A percentile compares a stretch with the other conserved stretches of the same genome.
Evolutionary conservation across 35 echinoderm and acorn worm species (phyloP).

Genomic region (Hemicentrotus pulcherrimus): DNA sequence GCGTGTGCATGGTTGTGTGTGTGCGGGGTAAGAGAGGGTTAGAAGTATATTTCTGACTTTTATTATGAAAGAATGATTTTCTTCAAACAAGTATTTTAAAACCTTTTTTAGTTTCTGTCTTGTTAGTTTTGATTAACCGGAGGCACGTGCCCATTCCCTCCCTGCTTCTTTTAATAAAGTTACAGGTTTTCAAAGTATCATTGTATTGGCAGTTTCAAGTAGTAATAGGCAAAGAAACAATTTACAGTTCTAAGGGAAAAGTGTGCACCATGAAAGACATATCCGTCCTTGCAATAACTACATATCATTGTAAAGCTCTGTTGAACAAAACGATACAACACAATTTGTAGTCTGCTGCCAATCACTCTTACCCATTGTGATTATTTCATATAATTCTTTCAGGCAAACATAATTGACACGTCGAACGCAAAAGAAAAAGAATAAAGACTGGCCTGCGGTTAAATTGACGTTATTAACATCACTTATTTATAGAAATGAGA

Average conservation of each 20-base stretch:
- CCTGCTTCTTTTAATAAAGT: neutral
- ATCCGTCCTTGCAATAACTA: neutral
- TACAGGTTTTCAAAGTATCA: neutral
- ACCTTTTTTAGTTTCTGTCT: too few species aligned
- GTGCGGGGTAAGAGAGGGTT: too few species aligned
- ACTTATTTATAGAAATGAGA: neutral
- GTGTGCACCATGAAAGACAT: neutral
- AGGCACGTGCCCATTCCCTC: too few species aligned
- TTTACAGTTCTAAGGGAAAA: neutral
- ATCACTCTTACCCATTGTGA: neutral
- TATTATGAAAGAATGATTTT: too few species aligned
- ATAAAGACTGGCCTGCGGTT: neutral
- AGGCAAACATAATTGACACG: neutral
- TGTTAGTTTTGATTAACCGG: too few species aligned
- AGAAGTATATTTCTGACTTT: too few species aligned
- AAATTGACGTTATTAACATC: neutral
- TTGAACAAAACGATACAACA: neutral
- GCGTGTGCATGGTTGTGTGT: too few species aligned
- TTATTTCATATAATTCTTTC: slow-evolving; percentile 1
- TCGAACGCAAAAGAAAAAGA: neutral
- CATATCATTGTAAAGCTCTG: neutral
- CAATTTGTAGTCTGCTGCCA: neutral
- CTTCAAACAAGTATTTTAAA: too few species aligned
- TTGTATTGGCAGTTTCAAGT: neutral
- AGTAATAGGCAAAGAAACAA: neutral